Evolutionary conservation across 2,797 vertebrate species (phyloP).

Genomic region (Anabas testudineus): DNA sequence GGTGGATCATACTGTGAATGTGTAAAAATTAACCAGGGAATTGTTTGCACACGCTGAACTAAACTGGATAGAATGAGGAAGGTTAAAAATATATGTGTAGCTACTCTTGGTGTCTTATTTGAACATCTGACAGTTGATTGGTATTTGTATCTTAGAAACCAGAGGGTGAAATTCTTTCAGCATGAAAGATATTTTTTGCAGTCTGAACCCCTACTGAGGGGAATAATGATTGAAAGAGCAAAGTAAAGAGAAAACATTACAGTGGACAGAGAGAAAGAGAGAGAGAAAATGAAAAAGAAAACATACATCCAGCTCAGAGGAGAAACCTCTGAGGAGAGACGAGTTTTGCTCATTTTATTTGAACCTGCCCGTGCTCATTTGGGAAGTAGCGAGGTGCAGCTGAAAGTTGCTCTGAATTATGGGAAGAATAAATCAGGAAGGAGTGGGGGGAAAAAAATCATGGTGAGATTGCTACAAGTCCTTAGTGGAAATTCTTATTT

Average conservation of each 20-base stretch:
- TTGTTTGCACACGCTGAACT: not conserved
- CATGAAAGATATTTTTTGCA: slow-evolving; percentile 35
- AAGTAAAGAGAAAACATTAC: slow-evolving; percentile 35
- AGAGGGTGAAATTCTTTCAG: slow-evolving; percentile 42
- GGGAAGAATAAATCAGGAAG: slow-evolving; percentile 20
- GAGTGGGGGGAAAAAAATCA: not conserved
- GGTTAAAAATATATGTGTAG: slow-evolving; percentile 39
- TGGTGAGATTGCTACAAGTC: slow-evolving; percentile 49
- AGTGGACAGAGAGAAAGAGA: slow-evolving; percentile 32
- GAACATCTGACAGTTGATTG: slow-evolving; percentile 40
- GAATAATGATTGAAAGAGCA: slow-evolving; percentile 41
- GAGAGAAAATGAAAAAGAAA: slow-evolving; percentile 13
- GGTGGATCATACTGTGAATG: not conserved
- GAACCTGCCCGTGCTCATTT: slow-evolving; percentile 44
- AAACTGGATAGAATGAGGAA: slow-evolving; percentile 23
- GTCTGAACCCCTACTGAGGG: slow-evolving; percentile 33
- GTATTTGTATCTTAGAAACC: slow-evolving; percentile 39
- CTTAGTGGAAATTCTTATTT: slow-evolving; percentile 66
- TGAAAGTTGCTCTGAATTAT: slow-evolving; percentile 48
- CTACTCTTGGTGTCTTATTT: slow-evolving; percentile 41
- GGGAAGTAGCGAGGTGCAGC: slow-evolving; percentile 36
- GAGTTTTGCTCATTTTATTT: slow-evolving; percentile 45
- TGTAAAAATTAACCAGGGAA: not conserved
- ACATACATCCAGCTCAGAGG: slow-evolving; percentile 30
- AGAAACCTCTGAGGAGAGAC: slow-evolving; percentile 29